Evolutionary conservation across 2,888 invertebrate genomes (phyloP).

Genomic region (Tribolium freemani): DNA sequence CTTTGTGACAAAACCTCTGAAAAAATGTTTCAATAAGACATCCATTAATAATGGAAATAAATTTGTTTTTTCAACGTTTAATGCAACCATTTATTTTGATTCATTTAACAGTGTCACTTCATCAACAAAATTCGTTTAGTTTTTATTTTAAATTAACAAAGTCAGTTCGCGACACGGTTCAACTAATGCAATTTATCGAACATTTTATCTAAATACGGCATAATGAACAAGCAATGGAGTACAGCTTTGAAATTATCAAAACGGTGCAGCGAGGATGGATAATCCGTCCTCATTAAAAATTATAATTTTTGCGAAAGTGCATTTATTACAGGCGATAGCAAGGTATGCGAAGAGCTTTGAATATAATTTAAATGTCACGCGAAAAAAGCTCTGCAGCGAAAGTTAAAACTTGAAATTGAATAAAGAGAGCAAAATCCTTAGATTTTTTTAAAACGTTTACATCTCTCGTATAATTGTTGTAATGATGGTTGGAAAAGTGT

Average conservation of each 20-base stretch:
- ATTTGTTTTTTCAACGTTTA: neutral
- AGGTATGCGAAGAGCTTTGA: neutral
- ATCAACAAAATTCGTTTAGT: neutral
- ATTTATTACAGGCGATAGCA: neutral
- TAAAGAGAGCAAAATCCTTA: no score
- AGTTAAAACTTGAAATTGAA: no score
- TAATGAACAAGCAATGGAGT: neutral
- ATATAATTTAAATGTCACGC: neutral
- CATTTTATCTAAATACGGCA: conserved; percentile 5
- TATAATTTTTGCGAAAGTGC: neutral
- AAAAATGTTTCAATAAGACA: neutral
- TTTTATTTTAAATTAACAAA: neutral
- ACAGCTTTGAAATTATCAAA: neutral
- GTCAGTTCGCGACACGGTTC: neutral
- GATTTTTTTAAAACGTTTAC: no score
- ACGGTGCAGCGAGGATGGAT: neutral
- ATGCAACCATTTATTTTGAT: neutral
- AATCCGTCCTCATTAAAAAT: neutral
- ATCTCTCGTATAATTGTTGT: no score
- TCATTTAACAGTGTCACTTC: neutral
- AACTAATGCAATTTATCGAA: neutral
- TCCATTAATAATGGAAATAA: neutral
- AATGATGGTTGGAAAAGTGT: no score
- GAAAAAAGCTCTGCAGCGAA: neutral
- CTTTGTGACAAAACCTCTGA: neutral